A percentile compares a stretch with the other conserved stretches of the same genome.
Evolutionary conservation across 2,113 vertebrate species (phyloP).

Genomic region (Pao palembangensis): DNA sequence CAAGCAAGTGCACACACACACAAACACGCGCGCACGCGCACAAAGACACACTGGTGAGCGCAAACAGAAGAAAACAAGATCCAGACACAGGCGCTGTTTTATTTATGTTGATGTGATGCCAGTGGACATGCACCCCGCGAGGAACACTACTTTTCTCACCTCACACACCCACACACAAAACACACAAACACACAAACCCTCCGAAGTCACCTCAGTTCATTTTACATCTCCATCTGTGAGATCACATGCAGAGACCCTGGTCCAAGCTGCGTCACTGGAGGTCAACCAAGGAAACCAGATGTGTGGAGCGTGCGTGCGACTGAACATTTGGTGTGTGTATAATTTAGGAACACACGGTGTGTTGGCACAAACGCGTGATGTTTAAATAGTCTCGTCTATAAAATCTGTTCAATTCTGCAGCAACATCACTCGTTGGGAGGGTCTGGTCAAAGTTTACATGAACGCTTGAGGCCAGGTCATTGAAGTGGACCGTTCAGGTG

Average conservation of each 20-base stretch:
- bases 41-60: slow-evolving; percentile 17
- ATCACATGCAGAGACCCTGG: background rate
- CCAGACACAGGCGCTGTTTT: slow-evolving; percentile 52
- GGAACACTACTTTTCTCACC: slow-evolving; percentile 66
- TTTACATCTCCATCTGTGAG: slow-evolving; percentile 26
- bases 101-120: slow-evolving; percentile 70
- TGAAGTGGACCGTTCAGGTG: too few relatives aligned
- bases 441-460: too few relatives aligned
- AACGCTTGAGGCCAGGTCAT: too few relatives aligned
- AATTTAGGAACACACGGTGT: background rate
- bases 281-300: slow-evolving; percentile 44
- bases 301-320: slow-evolving; percentile 11
- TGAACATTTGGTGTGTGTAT: slow-evolving; percentile 5
- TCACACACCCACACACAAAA: slow-evolving; percentile 47
- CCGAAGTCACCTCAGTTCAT: slow-evolving; percentile 41
- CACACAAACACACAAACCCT: slow-evolving; percentile 46
- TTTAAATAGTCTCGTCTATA: too few relatives aligned
- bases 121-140: slow-evolving; percentile 61
- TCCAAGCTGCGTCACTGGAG: slow-evolving; percentile 23
- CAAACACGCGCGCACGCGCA: slow-evolving; percentile 27
- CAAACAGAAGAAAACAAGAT: slow-evolving; percentile 34
- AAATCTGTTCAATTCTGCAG: too few relatives aligned
- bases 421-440: too few relatives aligned
- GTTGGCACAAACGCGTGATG: too few relatives aligned
- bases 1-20: background rate